phyloP scores from a whole-genome alignment of 53 echinoderm and acorn worm species.

The Astropecten irregularis region DNA sequence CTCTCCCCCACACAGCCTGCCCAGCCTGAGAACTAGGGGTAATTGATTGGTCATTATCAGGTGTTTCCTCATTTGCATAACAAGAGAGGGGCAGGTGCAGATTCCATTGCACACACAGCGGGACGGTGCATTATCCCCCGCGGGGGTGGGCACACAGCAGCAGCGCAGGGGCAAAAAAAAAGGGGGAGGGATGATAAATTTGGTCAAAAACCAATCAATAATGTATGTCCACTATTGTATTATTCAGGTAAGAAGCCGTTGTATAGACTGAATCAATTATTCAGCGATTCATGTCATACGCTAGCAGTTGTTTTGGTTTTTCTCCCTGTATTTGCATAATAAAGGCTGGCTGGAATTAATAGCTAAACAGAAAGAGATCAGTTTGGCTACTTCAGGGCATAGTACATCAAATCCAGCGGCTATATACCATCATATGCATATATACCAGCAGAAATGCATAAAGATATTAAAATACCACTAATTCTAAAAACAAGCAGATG shows the following conservation, averaged over 20 bases:
- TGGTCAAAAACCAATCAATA: slow-evolving; percentile 50
- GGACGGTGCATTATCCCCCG: slow-evolving; percentile 34
- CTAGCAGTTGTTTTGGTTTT: not conserved
- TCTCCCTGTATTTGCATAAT: too few species aligned
- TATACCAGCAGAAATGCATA: too few species aligned
- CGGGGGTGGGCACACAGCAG: slow-evolving; percentile 42
- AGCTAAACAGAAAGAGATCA: too few species aligned
- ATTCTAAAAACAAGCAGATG: too few species aligned
- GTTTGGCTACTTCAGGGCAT: too few species aligned
- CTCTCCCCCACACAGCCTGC: not conserved
- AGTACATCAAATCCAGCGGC: too few species aligned
- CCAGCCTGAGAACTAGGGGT: not conserved
- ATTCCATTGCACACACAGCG: slow-evolving; percentile 42
- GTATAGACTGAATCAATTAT: slow-evolving; percentile 30
- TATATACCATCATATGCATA: too few species aligned
- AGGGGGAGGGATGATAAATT: slow-evolving; percentile 46
- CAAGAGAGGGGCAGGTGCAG: slow-evolving; percentile 65
- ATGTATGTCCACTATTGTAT: not conserved
- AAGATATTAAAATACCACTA: too few species aligned
- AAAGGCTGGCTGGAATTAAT: too few species aligned
- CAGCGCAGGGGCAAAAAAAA: not conserved
- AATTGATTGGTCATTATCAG: slow-evolving; percentile 64
- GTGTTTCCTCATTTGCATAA: slow-evolving; percentile 67
- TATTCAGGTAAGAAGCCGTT: not conserved
- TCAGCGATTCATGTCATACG: slow-evolving; percentile 31